Conservation (phyloP, 2,113 vertebrate genomes). For the Stictonetta naevosa region DNA sequence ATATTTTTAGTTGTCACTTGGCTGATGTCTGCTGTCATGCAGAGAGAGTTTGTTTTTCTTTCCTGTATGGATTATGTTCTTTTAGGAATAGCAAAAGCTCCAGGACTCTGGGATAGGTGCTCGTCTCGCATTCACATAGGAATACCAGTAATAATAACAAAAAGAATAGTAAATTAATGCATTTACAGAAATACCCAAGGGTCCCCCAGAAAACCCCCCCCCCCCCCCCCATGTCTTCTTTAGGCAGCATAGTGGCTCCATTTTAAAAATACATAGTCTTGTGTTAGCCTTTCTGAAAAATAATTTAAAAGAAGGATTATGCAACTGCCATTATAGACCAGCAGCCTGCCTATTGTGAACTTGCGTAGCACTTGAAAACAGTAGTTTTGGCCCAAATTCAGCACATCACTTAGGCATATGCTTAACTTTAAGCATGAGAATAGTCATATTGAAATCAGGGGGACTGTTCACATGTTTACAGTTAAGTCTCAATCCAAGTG, state of each 20-base stretch:
- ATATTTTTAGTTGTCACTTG: conserved; percentile 68
- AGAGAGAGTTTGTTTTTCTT: conserved; percentile 70
- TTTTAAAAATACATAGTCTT: background rate
- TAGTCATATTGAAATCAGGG: conserved; percentile 16
- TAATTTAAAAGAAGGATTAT: background rate
- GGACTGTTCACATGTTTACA: conserved; percentile 57
- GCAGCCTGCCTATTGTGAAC: conserved; percentile 1
- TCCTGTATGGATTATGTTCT: conserved; percentile 60
- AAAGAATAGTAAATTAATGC: background rate
- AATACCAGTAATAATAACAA: conserved; percentile 41
- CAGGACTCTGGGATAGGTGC: conserved; percentile 67
- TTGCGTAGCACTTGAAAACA: conserved; percentile 31
- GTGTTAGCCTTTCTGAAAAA: background rate
- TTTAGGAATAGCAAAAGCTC: conserved; percentile 39
- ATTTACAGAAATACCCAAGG: background rate
- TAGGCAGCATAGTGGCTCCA: background rate
- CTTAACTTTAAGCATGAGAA: conserved; percentile 63
- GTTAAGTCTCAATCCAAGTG: conserved; percentile 56
- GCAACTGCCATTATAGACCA: background rate
- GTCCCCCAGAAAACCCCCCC: background rate
- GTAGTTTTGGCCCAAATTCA: conserved; percentile 57
- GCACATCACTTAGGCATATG: conserved; percentile 33
- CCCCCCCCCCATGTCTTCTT: background rate
- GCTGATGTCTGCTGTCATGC: conserved; percentile 59
- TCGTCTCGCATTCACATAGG: conserved; percentile 59